phyloP scores from a whole-genome alignment of 2,113 vertebrate species.

The Peucedramus taeniatus region DNA sequence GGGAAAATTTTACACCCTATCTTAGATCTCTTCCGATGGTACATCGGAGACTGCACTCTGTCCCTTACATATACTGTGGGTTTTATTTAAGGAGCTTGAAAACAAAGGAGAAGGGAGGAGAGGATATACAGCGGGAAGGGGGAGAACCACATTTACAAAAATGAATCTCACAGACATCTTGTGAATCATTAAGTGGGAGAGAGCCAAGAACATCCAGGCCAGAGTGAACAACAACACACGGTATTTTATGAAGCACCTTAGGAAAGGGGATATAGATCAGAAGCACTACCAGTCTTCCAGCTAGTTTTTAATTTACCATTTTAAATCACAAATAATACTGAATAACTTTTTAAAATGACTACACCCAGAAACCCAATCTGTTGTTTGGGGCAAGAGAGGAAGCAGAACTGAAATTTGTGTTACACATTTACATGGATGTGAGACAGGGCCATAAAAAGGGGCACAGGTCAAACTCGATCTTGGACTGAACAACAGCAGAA shows the following conservation, averaged over 20 bases:
- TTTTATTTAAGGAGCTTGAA: not conserved
- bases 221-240: constrained; percentile 38
- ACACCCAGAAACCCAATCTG: not conserved
- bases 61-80: not conserved
- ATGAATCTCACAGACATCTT: constrained; percentile 61
- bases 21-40: not conserved
- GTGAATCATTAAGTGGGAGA: constrained; percentile 61
- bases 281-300: constrained; percentile 8
- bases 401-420: not conserved
- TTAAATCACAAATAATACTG: not conserved
- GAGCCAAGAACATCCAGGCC: constrained; percentile 53
- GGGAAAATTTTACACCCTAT: not conserved
- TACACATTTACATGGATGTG: not conserved
- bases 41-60: not conserved
- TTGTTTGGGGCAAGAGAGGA: not conserved
- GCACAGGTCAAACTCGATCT: not conserved
- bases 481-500: not conserved
- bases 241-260: constrained; percentile 59
- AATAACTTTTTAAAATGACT: not conserved
- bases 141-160: constrained; percentile 40
- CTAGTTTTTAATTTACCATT: constrained; percentile 50
- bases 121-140: not conserved
- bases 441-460: not conserved
- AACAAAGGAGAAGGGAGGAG: not conserved
- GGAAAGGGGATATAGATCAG: constrained; percentile 8